Evolutionary conservation across 1,140 invertebrate species (phyloP).

Genomic region (Drosophila jambulina): DNA sequence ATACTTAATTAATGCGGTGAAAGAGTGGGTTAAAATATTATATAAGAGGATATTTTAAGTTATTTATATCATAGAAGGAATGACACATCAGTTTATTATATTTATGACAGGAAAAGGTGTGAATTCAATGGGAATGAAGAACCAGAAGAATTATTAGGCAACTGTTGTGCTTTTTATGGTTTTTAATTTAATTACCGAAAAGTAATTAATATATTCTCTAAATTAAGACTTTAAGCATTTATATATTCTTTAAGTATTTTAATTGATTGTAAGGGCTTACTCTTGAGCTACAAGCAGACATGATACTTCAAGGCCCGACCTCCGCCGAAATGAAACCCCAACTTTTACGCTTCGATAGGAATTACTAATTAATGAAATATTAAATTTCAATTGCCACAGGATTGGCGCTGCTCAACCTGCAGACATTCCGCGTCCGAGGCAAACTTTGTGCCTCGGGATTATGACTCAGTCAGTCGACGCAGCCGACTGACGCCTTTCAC

Average conservation of each 20-base stretch:
- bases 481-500: conserved; percentile 49
- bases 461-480: conserved; percentile 11
- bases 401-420: conserved; percentile 17
- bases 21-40: too few species aligned
- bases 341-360: conserved; percentile 15
- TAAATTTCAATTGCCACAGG: conserved; percentile 26
- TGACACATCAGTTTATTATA: not conserved
- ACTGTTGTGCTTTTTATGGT: not conserved
- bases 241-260: not conserved
- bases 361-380: conserved; percentile 47
- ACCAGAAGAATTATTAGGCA: not conserved
- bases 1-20: not conserved
- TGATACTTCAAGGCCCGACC: not conserved
- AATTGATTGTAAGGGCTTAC: not conserved
- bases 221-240: too few species aligned
- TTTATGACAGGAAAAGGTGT: not conserved
- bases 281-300: not conserved
- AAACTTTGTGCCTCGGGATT: conserved; percentile 45
- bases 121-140: not conserved
- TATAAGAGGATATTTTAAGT: not conserved
- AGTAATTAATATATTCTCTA: not conserved
- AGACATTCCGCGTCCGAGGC: conserved; percentile 21
- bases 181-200: too few species aligned
- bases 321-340: not conserved
- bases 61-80: too few species aligned